These are phyloP conservation scores for Eubasilissa regina DNA, from an alignment of 1,140 invertebrate species.

Conservation along the genomic window DNA sequence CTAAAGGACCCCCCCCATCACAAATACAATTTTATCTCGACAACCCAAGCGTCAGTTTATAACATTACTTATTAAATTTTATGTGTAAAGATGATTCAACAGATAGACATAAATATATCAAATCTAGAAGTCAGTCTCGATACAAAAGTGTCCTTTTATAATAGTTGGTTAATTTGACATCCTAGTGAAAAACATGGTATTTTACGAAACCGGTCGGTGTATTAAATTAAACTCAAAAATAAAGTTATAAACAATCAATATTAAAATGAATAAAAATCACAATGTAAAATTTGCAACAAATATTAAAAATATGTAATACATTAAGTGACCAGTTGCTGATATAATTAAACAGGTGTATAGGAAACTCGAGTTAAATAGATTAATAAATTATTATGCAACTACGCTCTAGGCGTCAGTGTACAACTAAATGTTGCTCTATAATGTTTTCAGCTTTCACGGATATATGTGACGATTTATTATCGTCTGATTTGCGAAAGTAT, in stretches of 20 bases:
- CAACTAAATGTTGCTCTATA: not conserved
- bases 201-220: too few species aligned
- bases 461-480: constrained; percentile 22
- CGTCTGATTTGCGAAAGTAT: too few species aligned
- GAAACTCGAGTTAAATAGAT: not conserved
- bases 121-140: not conserved
- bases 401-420: not conserved
- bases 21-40: too few species aligned
- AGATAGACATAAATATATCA: not conserved
- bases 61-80: not conserved
- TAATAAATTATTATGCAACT: not conserved
- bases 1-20: too few species aligned
- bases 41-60: too few species aligned
- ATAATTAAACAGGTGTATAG: not conserved
- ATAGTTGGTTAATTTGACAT: too few species aligned
- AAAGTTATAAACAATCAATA: too few species aligned
- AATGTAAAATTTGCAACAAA: too few species aligned
- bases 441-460: constrained; percentile 27
- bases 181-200: too few species aligned
- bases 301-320: too few species aligned
- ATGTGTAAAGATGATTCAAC: not conserved
- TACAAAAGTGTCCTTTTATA: not conserved
- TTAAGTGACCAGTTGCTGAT: not conserved
- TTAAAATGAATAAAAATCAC: too few species aligned
- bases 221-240: too few species aligned